Percentiles rank a stretch among this genome's conserved stretches.
These are phyloP conservation scores for Nothoprocta pentlandii DNA, from an alignment of 2,113 vertebrate genomes.

Conservation along the genomic window DNA sequence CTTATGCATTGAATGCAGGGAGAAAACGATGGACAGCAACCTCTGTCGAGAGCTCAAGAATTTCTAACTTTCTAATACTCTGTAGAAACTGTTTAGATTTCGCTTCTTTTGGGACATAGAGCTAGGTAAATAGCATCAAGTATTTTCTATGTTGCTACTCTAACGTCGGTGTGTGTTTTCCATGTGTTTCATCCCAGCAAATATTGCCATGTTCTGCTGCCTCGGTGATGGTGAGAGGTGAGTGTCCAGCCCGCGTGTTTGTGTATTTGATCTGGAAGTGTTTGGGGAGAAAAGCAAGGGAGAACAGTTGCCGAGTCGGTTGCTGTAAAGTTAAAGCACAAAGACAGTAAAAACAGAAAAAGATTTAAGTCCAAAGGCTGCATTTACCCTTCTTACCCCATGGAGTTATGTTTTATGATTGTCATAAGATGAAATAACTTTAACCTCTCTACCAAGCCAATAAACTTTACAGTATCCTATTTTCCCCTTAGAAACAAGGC, in stretches of 20 bases:
- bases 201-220: not conserved
- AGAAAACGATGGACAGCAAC: not conserved
- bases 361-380: conserved; percentile 34
- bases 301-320: not conserved
- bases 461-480: conserved; percentile 8
- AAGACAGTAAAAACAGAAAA: conserved; percentile 33
- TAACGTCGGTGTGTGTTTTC: not conserved
- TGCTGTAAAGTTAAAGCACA: not conserved
- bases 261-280: conserved; percentile 24
- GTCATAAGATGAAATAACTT: conserved; percentile 36
- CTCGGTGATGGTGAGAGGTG: not conserved
- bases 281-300: not conserved
- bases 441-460: conserved; percentile 22
- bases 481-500: not conserved
- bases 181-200: not conserved
- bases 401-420: not conserved
- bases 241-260: not conserved
- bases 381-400: conserved; percentile 39
- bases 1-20: not conserved
- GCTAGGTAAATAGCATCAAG: not conserved
- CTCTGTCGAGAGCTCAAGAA: not conserved
- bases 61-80: not conserved
- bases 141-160: not conserved
- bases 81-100: not conserved
- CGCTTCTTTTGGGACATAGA: not conserved